Base-by-base conservation (phyloP, 2,797 vertebrate genomes). In the Parotocinclus haroldoi region DNA sequence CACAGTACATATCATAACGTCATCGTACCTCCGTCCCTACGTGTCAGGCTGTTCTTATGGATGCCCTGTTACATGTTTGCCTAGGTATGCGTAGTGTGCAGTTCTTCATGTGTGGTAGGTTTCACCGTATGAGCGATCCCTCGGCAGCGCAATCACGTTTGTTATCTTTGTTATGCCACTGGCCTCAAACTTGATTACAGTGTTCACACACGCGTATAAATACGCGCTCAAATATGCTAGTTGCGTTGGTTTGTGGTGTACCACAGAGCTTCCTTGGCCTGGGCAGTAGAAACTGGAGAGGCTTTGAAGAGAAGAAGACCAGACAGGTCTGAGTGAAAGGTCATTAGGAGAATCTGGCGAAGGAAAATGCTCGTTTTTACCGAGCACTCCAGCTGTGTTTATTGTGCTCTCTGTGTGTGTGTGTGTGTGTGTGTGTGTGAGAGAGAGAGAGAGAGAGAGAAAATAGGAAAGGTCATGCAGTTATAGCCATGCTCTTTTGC, bases 321-420 rank as follows among this genome's bases (percentile, higher is more conserved):
- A 44, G 36, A 27, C 60, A 48, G 58, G 54, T 52, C 19, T 37
- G 45, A 48, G 17, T 19, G 58, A 67, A 46, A 27, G 58, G n/a
- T 67, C 58, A 49, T 70, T 71, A 70, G 46, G 10, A 18, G 52
- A 57, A 69, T 58, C 13, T 10, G 60, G 37, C 50, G 17, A 44
- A 68, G 36, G 55, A 27, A 48, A 50, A 58, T 12, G 55, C 14
- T 48, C 50, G 7, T 13, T 62, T 48, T 68, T 63, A 38, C 53
- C 40, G 42, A 7, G 45, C 59, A 46, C 16, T 67, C 65, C 53
- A 59, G 63, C 67, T 62, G 58, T 68, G 58, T 76, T 60, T 71
- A 60, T 73, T 66, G 60, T 64, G 53, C 58, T 63, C 10, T 14
- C 53, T 50, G 14, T 10, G 46, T 57, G 54, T 64, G 62, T n/a